These are phyloP conservation scores for Conus ventricosus DNA, from an alignment of 1,140 invertebrate species.

Conservation along the genomic window DNA sequence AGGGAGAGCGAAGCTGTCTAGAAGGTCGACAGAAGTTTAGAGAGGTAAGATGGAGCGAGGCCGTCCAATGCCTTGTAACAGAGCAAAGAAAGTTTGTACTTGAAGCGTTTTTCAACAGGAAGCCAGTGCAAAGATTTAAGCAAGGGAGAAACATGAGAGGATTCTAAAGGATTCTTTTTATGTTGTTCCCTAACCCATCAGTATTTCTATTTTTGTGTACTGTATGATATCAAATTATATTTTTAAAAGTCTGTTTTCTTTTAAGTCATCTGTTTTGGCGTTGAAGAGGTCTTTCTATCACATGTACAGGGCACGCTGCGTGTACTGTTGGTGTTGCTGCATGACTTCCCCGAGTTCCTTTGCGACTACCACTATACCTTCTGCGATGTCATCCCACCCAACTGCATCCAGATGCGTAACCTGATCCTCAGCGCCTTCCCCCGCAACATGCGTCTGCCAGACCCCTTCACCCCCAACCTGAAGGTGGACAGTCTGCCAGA, in stretches of 20 bases:
- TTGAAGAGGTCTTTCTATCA: neutral
- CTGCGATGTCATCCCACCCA: conserved; percentile 98
- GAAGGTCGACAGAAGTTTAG: no score
- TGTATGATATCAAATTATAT: neutral
- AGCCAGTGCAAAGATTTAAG: no score
- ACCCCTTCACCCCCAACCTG: conserved; percentile 96
- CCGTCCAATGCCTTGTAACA: no score
- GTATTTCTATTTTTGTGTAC: no score
- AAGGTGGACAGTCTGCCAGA: conserved; percentile 92
- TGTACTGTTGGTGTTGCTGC: conserved; percentile 95
- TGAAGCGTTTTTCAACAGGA: no score
- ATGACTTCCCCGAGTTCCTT: conserved; percentile 99
- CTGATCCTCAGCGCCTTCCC: conserved; percentile 98
- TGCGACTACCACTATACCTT: conserved; percentile 99
- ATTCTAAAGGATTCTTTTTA: neutral
- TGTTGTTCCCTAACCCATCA: neutral
- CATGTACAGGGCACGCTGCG: conserved; percentile 88
- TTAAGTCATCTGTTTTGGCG: neutral
- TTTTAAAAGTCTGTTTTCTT: neutral
- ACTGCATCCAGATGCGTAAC: conserved; percentile 99
- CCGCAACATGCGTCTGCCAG: conserved; percentile 96
- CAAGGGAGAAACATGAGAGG: no score
- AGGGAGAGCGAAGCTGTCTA: no score
- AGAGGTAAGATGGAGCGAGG: no score
- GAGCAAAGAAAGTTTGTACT: no score